These are phyloP conservation scores for Illadopsis cleaveri DNA, from an alignment of 2,113 vertebrate genomes.

Conservation along the genomic window DNA sequence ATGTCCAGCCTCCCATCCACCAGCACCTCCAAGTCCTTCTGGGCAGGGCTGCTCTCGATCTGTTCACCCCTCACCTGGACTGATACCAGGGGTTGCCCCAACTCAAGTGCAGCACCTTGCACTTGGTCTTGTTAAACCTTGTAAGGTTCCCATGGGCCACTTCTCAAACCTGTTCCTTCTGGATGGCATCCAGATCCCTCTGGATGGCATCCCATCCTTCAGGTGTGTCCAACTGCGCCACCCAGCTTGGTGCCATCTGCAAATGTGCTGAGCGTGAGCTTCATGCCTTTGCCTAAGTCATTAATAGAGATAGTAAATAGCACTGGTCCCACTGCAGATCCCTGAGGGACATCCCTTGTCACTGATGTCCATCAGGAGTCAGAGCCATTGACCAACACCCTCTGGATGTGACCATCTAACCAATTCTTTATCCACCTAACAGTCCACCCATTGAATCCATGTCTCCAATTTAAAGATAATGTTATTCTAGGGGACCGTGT, in stretches of 20 bases:
- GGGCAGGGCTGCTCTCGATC: not conserved
- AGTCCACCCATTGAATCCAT: not conserved
- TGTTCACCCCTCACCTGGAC: not conserved
- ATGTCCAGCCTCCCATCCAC: not conserved
- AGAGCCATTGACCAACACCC: not conserved
- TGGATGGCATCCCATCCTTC: not conserved
- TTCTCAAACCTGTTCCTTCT: not conserved
- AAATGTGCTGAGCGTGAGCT: not conserved
- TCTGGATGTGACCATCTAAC: not conserved
- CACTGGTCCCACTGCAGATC: not conserved
- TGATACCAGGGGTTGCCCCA: rapidly evolving
- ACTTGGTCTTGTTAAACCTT: not conserved
- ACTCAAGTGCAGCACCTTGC: not conserved
- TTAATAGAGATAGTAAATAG: not conserved
- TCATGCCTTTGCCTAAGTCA: not conserved
- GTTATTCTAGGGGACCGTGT: rapidly evolving
- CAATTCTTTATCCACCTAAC: not conserved
- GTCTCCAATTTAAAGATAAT: not conserved
- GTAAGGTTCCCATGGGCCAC: not conserved
- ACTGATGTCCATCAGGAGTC: not conserved
- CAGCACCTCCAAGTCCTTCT: not conserved
- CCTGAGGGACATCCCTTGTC: not conserved
- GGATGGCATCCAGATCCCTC: not conserved
- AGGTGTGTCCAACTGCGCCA: not conserved
- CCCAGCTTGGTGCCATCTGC: not conserved